Conservation (phyloP, 2,888 invertebrate genomes). For the Dryocosmus kuriphilus region DNA sequence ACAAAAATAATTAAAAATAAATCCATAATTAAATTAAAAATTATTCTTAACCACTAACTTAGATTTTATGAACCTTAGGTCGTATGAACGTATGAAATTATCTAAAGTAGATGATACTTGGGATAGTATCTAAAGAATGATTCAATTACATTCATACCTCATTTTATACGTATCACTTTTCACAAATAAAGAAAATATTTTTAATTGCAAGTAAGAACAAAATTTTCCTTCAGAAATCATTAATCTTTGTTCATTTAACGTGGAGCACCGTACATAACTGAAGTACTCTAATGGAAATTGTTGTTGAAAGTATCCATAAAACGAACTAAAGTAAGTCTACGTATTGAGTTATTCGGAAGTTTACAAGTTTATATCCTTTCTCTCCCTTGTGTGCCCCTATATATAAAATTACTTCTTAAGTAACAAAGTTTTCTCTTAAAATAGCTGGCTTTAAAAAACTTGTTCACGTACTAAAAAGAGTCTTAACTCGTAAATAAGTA, state of each 20-base stretch:
- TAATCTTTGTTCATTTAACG: background rate
- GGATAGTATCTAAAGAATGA: background rate
- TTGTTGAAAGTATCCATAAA: conserved; percentile 24
- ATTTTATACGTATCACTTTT: background rate
- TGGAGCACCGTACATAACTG: background rate
- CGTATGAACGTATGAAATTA: background rate
- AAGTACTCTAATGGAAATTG: conserved; percentile 22
- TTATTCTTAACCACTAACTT: conserved; percentile 15
- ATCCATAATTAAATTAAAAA: conserved; percentile 39
- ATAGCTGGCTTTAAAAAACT: conserved; percentile 37
- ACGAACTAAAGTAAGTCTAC: conserved; percentile 4
- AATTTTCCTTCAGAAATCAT: background rate
- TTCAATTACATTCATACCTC: background rate
- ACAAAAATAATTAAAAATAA: conserved; percentile 23
- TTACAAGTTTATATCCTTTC: conserved; percentile 24
- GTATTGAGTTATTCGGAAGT: conserved; percentile 24
- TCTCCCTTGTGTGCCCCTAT: conserved; percentile 15
- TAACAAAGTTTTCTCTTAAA: conserved; percentile 39
- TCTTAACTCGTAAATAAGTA: conserved; percentile 45
- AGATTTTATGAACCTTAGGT: background rate
- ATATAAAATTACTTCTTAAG: conserved; percentile 38
- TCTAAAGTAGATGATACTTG: background rate
- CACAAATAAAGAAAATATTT: background rate
- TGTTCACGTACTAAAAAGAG: conserved; percentile 40
- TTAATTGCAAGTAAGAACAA: background rate